Conservation (phyloP, 2,888 invertebrate genomes). For the Scaptomyza parva region DNA sequence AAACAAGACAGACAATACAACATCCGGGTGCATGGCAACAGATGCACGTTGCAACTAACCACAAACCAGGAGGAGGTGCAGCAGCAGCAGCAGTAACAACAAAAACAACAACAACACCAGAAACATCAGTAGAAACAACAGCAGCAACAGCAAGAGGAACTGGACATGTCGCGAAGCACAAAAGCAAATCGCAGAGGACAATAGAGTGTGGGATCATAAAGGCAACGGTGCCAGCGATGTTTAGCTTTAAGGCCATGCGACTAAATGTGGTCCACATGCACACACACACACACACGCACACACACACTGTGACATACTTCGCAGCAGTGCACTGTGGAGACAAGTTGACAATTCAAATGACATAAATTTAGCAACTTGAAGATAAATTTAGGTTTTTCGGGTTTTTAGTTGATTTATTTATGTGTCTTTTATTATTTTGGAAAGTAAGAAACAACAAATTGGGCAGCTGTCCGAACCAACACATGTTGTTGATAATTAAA, state of each 20-base stretch:
- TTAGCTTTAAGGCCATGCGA: conserved; percentile 39
- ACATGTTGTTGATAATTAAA: too few relatives aligned
- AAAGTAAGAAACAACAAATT: not conserved
- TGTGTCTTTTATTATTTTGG: not conserved
- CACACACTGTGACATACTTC: conserved; percentile 3
- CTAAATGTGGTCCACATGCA: conserved; percentile 19
- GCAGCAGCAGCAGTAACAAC: conserved; percentile 15
- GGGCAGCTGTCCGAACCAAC: too few relatives aligned
- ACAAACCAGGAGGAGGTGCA: conserved; percentile 8
- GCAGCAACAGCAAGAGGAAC: conserved; percentile 15
- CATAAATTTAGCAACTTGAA: not conserved
- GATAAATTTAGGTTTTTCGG: too few relatives aligned
- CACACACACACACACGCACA: conserved; percentile 19
- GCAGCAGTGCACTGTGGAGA: conserved; percentile 4
- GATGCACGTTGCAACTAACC: conserved; percentile 31
- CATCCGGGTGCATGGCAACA: conserved; percentile 39
- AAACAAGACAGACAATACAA: conserved; percentile 1
- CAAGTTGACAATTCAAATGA: not conserved
- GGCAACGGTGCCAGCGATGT: conserved; percentile 33
- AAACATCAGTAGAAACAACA: conserved; percentile 13
- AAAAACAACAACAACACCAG: conserved; percentile 8
- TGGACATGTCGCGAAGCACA: conserved; percentile 36
- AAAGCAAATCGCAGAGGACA: conserved; percentile 42
- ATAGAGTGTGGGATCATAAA: conserved; percentile 45
- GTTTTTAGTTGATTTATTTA: too few relatives aligned